These are phyloP conservation scores for Chrysomallon squamiferum DNA, from an alignment of 1,140 invertebrate genomes.

Conservation along the genomic window DNA sequence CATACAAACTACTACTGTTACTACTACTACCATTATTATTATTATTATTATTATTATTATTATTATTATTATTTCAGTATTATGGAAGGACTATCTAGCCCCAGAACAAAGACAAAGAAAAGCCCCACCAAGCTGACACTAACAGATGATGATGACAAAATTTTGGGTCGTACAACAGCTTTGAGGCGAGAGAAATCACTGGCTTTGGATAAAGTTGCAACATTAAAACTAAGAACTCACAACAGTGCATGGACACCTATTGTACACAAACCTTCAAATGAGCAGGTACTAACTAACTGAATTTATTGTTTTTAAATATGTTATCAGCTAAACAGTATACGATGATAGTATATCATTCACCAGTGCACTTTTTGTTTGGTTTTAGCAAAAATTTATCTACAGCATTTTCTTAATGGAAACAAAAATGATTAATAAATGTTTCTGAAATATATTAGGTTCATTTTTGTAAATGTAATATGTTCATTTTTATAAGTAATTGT, in stretches of 20 bases:
- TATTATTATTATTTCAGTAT: too few relatives aligned
- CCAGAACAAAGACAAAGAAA: slow-evolving; percentile 20
- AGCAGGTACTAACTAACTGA: slow-evolving; percentile 43
- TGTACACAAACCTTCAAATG: slow-evolving; percentile 56
- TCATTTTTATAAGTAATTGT: too few relatives aligned
- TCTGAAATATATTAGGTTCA: too few relatives aligned
- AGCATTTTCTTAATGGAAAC: too few relatives aligned
- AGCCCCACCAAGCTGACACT: slow-evolving; percentile 28
- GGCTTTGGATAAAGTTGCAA: slow-evolving; percentile 38
- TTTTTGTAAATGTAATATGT: too few relatives aligned
- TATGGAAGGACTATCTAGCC: not conserved
- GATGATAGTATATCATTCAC: too few relatives aligned
- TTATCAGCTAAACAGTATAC: not conserved
- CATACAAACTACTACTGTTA: too few relatives aligned
- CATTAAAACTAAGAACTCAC: slow-evolving; percentile 53
- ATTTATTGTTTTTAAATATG: slow-evolving; percentile 1
- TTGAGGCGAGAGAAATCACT: slow-evolving; percentile 41
- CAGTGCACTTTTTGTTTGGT: too few relatives aligned
- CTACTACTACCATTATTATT: too few relatives aligned
- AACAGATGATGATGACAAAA: slow-evolving; percentile 51
- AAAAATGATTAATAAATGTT: too few relatives aligned
- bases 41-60: too few relatives aligned
- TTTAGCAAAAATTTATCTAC: too few relatives aligned
- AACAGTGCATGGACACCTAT: slow-evolving; percentile 63
- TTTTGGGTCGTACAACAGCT: slow-evolving; percentile 49